Evolutionary conservation across 2,888 invertebrate species (phyloP).

Genomic region (Acrobasis consociella): DNA sequence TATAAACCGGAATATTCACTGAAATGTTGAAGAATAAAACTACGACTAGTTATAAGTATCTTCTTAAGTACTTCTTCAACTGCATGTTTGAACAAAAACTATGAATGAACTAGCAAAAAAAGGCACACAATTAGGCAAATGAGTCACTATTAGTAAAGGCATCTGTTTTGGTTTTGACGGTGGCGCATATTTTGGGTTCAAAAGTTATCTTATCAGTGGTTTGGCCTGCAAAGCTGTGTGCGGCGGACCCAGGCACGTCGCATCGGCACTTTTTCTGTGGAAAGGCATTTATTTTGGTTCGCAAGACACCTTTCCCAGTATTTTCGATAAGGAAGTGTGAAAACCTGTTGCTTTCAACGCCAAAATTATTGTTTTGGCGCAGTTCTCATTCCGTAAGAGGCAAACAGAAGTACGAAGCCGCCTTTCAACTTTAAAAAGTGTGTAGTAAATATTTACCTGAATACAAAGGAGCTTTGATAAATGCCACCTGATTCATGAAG

Average conservation of each 20-base stretch:
- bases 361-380: slow-evolving; percentile 22
- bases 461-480: no score
- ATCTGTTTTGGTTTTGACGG: slow-evolving; percentile 9
- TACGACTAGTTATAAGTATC: no score
- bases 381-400: background rate
- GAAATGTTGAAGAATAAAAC: background rate
- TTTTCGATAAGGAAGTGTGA: slow-evolving; percentile 64
- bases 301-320: slow-evolving; percentile 57
- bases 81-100: background rate
- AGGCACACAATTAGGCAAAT: slow-evolving; percentile 1
- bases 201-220: slow-evolving; percentile 47
- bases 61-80: background rate
- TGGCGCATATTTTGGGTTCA: slow-evolving; percentile 15
- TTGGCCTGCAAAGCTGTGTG: slow-evolving; percentile 49
- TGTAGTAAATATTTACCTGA: slow-evolving; percentile 29
- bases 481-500: no score
- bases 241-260: slow-evolving; percentile 47
- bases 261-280: slow-evolving; percentile 59
- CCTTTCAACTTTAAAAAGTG: background rate
- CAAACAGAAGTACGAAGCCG: background rate
- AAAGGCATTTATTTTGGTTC: slow-evolving; percentile 39
- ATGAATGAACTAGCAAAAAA: slow-evolving; percentile 7
- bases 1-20: background rate
- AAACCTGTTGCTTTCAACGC: slow-evolving; percentile 41
- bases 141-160: slow-evolving; percentile 1